Percentiles rank a stretch among this genome's conserved stretches.
Evolutionary conservation across 2,113 vertebrate genomes (phyloP).

Genomic region (Hiodon alosoides): DNA sequence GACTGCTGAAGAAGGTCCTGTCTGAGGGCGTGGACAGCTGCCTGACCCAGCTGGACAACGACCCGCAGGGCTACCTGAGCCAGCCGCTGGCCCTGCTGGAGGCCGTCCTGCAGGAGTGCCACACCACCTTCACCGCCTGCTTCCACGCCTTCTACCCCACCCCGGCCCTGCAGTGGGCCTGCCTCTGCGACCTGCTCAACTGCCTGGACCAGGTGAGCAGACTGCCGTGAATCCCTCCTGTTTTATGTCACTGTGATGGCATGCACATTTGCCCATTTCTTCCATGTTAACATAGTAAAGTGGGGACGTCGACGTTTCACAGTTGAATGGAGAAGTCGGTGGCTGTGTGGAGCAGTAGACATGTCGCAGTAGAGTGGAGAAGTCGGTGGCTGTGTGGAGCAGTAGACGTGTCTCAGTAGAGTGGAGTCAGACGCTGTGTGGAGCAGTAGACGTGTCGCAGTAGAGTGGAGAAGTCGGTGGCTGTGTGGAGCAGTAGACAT

Average conservation of each 20-base stretch:
- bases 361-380: no score
- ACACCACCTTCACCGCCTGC: conserved; percentile 96
- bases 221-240: neutral
- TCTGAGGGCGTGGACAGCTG: conserved; percentile 96
- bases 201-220: conserved; percentile 87
- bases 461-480: no score
- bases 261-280: neutral
- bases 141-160: conserved; percentile 98
- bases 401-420: no score
- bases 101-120: conserved; percentile 94
- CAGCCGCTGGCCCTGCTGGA: conserved; percentile 90
- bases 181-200: conserved; percentile 93
- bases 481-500: no score
- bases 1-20: conserved; percentile 91
- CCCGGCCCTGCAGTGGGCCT: conserved; percentile 93
- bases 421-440: no score
- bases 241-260: neutral
- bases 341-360: no score
- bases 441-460: no score
- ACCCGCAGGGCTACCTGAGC: conserved; percentile 92
- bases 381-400: no score
- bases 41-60: conserved; percentile 91
- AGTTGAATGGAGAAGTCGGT: no score
- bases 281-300: neutral
- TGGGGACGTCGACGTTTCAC: no score